These are phyloP conservation scores for Choreutis nemorana DNA, from an alignment of 2,888 invertebrate genomes.

Conservation along the genomic window DNA sequence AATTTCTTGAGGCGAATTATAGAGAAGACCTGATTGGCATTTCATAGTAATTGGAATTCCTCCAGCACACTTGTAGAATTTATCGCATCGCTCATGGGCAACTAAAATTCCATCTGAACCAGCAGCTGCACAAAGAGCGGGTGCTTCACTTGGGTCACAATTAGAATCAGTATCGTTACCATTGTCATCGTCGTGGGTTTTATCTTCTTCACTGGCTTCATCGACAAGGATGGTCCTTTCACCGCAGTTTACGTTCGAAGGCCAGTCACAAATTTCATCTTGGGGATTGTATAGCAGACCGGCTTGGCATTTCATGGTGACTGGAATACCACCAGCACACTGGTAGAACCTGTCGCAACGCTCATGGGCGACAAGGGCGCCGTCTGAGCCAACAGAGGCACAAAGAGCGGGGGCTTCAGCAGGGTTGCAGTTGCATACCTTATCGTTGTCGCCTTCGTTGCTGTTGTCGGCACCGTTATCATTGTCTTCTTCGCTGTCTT, in stretches of 20 bases:
- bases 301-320: constrained; percentile 10
- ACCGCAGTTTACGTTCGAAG: constrained; percentile 18
- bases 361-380: constrained; percentile 19
- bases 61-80: constrained; percentile 23
- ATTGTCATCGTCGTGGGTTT: background rate
- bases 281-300: constrained; percentile 16
- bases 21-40: constrained; percentile 20
- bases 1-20: constrained; percentile 16
- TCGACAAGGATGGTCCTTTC: constrained; percentile 13
- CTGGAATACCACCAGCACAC: constrained; percentile 17
- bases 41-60: constrained; percentile 16
- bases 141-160: constrained; percentile 17
- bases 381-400: too few relatives aligned
- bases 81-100: constrained; percentile 23
- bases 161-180: constrained; percentile 12
- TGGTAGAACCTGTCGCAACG: constrained; percentile 21
- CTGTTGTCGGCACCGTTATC: too few relatives aligned
- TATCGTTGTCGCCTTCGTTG: too few relatives aligned
- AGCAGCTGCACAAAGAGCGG: constrained; percentile 17
- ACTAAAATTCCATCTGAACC: constrained; percentile 21
- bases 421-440: too few relatives aligned
- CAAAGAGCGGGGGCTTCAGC: too few relatives aligned
- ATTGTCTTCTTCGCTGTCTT: constrained; percentile 13
- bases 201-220: constrained; percentile 1
- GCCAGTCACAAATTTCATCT: constrained; percentile 19